Conservation (phyloP, 2,113 vertebrate species). For the Opisthocomus hoazin region DNA sequence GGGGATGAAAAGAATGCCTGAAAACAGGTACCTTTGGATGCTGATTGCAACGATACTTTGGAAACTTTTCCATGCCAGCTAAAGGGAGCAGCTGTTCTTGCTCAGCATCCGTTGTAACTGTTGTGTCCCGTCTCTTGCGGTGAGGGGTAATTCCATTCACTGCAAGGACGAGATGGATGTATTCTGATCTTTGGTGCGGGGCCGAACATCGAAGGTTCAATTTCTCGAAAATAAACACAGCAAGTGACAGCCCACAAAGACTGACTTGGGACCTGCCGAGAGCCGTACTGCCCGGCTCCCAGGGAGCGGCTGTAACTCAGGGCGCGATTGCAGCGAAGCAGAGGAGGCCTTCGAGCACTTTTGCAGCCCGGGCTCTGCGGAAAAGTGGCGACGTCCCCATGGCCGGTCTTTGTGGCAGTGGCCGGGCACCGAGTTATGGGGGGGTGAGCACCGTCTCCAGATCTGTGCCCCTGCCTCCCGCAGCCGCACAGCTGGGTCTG, state of each 20-base stretch:
- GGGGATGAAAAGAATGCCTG: background rate
- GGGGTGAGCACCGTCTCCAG: background rate
- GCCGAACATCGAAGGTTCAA: background rate
- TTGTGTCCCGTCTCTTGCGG: background rate
- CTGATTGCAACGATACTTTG: background rate
- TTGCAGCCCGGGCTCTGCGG: background rate
- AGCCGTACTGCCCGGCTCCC: background rate
- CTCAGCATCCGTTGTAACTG: background rate
- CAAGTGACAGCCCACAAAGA: background rate
- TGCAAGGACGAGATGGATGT: background rate
- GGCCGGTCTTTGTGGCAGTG: background rate
- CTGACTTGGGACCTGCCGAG: background rate
- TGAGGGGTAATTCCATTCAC: background rate
- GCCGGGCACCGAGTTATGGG: background rate
- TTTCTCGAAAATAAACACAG: background rate
- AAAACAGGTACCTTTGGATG: background rate
- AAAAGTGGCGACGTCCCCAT: fast-evolving
- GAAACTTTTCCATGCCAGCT: background rate
- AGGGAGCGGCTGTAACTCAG: background rate
- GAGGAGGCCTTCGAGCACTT: background rate
- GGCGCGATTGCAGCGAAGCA: background rate
- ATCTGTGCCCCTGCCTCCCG: fast-evolving
- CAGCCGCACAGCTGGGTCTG: background rate
- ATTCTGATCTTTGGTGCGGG: background rate
- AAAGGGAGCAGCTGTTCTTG: background rate